These are phyloP conservation scores for Psilopsiagon aurifrons DNA, from an alignment of 2,113 vertebrate genomes.

Conservation along the genomic window DNA sequence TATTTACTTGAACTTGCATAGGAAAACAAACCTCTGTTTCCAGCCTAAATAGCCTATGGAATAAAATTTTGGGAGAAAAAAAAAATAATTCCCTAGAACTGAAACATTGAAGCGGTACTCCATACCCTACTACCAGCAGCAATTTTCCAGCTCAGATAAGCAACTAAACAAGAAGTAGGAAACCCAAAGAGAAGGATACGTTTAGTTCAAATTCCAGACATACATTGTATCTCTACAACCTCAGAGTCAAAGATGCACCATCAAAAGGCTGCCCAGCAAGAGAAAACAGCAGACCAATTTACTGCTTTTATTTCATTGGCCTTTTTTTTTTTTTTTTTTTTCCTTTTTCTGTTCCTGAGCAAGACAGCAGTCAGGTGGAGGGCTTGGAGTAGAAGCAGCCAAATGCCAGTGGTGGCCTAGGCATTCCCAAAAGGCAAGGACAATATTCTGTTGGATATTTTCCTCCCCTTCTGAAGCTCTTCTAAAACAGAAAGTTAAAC, in stretches of 20 bases:
- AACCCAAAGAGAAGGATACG: neutral
- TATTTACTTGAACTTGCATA: neutral
- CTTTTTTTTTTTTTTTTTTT: neutral
- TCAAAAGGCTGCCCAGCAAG: neutral
- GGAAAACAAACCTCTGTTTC: neutral
- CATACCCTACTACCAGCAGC: neutral
- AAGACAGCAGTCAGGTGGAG: rapidly evolving
- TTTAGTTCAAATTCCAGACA: neutral
- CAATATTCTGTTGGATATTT: neutral
- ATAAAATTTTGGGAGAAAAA: neutral
- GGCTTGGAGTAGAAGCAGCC: neutral
- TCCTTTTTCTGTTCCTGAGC: neutral
- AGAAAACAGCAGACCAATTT: neutral
- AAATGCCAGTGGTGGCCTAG: neutral
- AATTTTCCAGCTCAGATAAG: neutral
- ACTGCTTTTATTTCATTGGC: neutral
- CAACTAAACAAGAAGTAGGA: neutral
- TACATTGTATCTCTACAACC: neutral
- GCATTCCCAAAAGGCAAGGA: neutral
- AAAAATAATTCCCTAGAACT: neutral
- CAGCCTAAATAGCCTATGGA: neutral
- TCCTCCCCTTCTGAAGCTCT: neutral
- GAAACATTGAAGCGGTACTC: neutral
- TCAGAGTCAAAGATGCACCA: neutral
- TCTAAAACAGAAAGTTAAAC: neutral